These are phyloP conservation scores for Macrosteles quadrilineatus DNA, from an alignment of 1,140 invertebrate species.

Conservation along the genomic window DNA sequence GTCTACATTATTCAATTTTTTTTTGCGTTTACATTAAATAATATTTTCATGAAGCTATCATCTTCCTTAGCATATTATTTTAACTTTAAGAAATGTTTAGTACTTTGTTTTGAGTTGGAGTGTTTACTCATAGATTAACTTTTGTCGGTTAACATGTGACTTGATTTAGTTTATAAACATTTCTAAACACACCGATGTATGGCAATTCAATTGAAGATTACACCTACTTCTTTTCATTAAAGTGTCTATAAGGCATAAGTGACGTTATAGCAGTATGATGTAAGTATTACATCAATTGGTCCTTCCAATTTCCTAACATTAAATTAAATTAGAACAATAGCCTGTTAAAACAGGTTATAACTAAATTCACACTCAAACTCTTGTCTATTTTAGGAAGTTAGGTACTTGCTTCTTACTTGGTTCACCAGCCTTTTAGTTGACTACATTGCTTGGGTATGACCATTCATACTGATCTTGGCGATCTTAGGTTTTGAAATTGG, in stretches of 20 bases:
- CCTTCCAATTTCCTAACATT: slow-evolving; percentile 4
- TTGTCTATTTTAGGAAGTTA: neutral
- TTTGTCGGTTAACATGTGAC: too few relatives aligned
- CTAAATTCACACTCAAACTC: slow-evolving; percentile 2
- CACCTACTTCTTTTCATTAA: slow-evolving; percentile 17
- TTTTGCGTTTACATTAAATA: too few relatives aligned
- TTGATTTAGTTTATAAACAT: neutral
- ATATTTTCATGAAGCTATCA: too few relatives aligned
- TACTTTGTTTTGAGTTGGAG: too few relatives aligned
- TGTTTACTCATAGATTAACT: too few relatives aligned
- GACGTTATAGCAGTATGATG: neutral
- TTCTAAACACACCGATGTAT: neutral
- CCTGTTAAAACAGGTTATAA: neutral
- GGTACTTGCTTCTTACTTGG: too few relatives aligned
- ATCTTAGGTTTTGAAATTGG: neutral
- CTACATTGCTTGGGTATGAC: neutral
- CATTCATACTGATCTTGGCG: neutral
- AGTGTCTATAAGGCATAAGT: slow-evolving; percentile 29
- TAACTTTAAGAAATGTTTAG: too few relatives aligned
- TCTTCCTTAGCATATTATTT: too few relatives aligned
- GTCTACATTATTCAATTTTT: too few relatives aligned
- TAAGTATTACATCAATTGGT: slow-evolving; percentile 27
- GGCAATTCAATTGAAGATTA: neutral
- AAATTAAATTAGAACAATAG: slow-evolving; percentile 3
- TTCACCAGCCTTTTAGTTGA: neutral